Evolutionary conservation across 2,113 vertebrate species (phyloP), one percentile per base, ranked within the genome.

Genomic region (Chauna torquata): DNA sequence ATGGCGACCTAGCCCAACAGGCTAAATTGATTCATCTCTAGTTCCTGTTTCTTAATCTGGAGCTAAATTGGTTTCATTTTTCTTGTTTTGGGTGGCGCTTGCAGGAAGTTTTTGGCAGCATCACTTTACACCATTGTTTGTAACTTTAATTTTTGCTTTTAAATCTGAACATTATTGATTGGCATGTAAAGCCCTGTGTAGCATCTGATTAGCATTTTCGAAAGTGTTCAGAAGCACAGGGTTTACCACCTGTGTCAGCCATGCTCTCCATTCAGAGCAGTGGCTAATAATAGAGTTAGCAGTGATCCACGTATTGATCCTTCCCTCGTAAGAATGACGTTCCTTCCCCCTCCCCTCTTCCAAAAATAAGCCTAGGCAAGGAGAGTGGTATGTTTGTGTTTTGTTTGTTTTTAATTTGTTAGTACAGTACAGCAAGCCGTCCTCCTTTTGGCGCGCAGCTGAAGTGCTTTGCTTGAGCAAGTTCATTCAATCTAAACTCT

Each of bases 51-150:
- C 98, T 98, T 98, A 98, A 98, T 98, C 98, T 98, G 98, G 96
- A 98, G 96, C 98, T 98, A 98, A 98, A 98, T 98, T 98, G 98
- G 98, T 98, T 98, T 98, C 98, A 98, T 98, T 98, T 98, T 98
- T 98, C 98, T 98, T 98, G 97, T 97, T 98, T 97, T 88, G 96
- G 97, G 95, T 97, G 96, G 97, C 71, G 27, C 96, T 98, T 84
- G 77, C 97, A 97, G 96, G 92, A 96, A 96, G 96, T 98, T 98
- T 98, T 98, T 97, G 97, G 96, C 97, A 96, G 97, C 86, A 97
- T 90, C 93, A 76, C 95, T 89, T 96, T 91, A 96, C 96, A 97
- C 96, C 87, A 86, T 98, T 98, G 97, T 97, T 98, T 98, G 89
- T 96, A 96, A 95, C 94, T 97, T 96, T 87, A 96, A 88, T 95